A percentile compares a stretch with the other conserved stretches of the same genome.
Conservation (phyloP, 2,113 vertebrate species). For the Cyanoliseus patagonus region DNA sequence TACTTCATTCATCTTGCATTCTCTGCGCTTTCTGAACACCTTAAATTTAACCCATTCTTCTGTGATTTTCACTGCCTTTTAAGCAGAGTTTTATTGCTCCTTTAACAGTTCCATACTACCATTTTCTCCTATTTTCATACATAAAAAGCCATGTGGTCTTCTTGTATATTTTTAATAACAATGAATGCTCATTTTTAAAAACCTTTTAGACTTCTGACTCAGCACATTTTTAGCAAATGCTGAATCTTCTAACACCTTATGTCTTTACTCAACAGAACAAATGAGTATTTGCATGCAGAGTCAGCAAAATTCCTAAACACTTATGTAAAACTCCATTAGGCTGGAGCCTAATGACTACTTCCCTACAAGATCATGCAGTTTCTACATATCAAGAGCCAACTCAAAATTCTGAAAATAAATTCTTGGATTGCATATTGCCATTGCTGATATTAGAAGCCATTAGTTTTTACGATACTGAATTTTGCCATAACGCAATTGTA, state of each 20-base stretch:
- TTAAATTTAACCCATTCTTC: neutral
- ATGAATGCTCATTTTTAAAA: neutral
- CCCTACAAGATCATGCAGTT: neutral
- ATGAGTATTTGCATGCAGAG: neutral
- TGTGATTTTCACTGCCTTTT: neutral
- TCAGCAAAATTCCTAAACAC: neutral
- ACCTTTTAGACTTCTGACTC: neutral
- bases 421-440: neutral
- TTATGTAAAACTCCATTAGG: neutral
- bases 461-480: neutral
- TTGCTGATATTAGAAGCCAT: neutral
- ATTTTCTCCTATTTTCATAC: neutral
- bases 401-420: neutral
- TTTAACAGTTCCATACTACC: neutral
- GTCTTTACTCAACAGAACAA: neutral
- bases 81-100: neutral
- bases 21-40: neutral
- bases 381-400: neutral
- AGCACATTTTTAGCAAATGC: neutral
- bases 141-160: neutral
- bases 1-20: neutral
- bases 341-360: neutral
- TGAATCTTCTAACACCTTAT: neutral
- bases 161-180: neutral
- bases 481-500: neutral